Evolutionary conservation across 2,113 vertebrate genomes (phyloP), one percentile per base, ranked within the genome.

Genomic region (Hassar affinis): DNA sequence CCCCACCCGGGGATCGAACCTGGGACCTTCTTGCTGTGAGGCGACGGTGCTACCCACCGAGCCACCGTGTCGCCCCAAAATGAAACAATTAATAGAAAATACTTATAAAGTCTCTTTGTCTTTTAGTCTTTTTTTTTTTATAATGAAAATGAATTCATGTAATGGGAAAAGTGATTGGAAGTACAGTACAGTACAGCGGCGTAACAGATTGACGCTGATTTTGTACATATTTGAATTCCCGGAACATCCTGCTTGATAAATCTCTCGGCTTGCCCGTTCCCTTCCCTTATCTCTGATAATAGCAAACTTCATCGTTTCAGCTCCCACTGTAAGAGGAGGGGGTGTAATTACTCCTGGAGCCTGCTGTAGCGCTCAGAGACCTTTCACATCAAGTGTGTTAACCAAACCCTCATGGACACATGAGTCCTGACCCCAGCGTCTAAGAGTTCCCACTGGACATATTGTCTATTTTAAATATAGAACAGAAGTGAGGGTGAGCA

Each of bases 381-480:
- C 74, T 54, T 75, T 75, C 72, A 75, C 72, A 75, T 75, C 47
- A 51, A 52, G 72, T 18, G 42, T 49, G 27, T 52, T 75, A 20
- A 7, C 72, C 49, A 22, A 52, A 33, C 45, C 71, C 27, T 5
- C 7, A 27, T 30, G n/a, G 71, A 75, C 49, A 75, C n/a, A 42
- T 2, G 17, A 18, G 17, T 75, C 72, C 27, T 33, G 72, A 74
- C 71, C 71, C 7, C n/a, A 10, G 71, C 47, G 15, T 17, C 47
- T 74, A 9, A 33, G 47, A 10, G 72, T 33, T 75, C 47, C 27
- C 1, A 6, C 49, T 0, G 27, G 49, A 52, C n/a, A 30, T 20
- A 20, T 52, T 10, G 1, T 18, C 27, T 33, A 8, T 33, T 74
- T 52, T 75, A 75, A 75, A 75, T 75, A 52, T 75, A 75, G 47